phyloP scores from a whole-genome alignment of 2,797 vertebrate species.

The Hozukius guyotensis region DNA sequence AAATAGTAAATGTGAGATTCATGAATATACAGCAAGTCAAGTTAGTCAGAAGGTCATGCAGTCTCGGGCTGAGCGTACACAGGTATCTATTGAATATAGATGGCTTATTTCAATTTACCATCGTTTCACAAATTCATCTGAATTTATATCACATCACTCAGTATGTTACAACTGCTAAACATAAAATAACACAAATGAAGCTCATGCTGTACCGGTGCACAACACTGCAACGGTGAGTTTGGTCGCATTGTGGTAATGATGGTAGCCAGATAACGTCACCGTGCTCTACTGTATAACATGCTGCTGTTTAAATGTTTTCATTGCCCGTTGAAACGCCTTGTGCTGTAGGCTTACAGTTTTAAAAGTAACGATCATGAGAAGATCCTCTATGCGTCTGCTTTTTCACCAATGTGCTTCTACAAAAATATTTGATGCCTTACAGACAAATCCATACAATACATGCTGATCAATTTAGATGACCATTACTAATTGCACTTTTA shows the following conservation, averaged over 20 bases:
- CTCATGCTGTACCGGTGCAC: slow-evolving; percentile 74
- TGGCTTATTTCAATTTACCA: slow-evolving; percentile 34
- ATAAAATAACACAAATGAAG: slow-evolving; percentile 71
- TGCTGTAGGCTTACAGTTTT: slow-evolving; percentile 63
- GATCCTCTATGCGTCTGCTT: slow-evolving; percentile 51
- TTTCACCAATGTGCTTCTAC: slow-evolving; percentile 71
- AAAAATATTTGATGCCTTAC: slow-evolving; percentile 81
- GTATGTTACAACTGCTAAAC: slow-evolving; percentile 48
- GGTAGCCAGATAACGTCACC: slow-evolving; percentile 52
- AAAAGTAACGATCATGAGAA: slow-evolving; percentile 53
- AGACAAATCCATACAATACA: slow-evolving; percentile 80
- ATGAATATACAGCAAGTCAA: slow-evolving; percentile 50
- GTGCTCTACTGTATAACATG: slow-evolving; percentile 71
- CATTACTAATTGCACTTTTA: slow-evolving; percentile 88
- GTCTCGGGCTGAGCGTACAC: slow-evolving; percentile 22
- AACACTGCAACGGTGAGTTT: slow-evolving; percentile 55
- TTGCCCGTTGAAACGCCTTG: slow-evolving; percentile 57
- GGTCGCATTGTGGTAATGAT: slow-evolving; percentile 56
- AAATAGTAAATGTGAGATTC: slow-evolving; percentile 35
- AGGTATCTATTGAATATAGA: slow-evolving; percentile 33
- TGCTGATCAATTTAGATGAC: slow-evolving; percentile 81
- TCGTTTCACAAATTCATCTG: slow-evolving; percentile 22
- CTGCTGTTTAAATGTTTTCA: slow-evolving; percentile 40
- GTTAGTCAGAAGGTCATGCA: slow-evolving; percentile 54
- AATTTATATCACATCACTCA: slow-evolving; percentile 30